A percentile compares a stretch with the other conserved stretches of the same genome.
Evolutionary conservation across 2,797 vertebrate species (phyloP).

Genomic region (Coregonus suidteri): DNA sequence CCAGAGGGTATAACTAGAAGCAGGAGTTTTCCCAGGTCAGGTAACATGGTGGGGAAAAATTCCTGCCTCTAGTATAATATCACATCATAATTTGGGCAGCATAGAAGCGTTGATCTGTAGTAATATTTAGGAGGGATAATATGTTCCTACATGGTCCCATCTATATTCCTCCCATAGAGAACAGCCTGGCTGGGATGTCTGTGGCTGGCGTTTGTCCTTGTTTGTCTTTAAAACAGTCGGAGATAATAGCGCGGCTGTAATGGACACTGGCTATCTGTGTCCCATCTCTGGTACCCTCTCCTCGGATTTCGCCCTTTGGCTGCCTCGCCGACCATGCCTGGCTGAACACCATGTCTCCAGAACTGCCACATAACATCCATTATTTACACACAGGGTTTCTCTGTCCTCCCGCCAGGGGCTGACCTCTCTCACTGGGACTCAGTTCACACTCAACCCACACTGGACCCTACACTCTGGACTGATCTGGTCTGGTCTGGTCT

Average conservation of each 20-base stretch:
- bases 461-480: conserved; percentile 4
- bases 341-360: no score
- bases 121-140: neutral
- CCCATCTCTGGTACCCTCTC: conserved; percentile 54
- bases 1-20: no score
- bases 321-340: neutral
- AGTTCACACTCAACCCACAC: conserved; percentile 11
- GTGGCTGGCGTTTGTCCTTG: conserved; percentile 56
- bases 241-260: conserved; percentile 50
- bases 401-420: conserved; percentile 28
- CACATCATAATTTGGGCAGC: neutral
- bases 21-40: neutral
- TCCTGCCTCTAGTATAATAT: neutral
- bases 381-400: conserved; percentile 62
- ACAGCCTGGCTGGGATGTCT: conserved; percentile 29
- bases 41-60: neutral
- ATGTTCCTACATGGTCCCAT: neutral
- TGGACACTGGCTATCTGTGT: conserved; percentile 65
- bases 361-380: conserved; percentile 45
- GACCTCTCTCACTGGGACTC: conserved; percentile 38
- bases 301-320: conserved; percentile 34
- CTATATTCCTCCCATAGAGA: neutral
- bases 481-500: no score
- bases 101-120: neutral
- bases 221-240: conserved; percentile 48